A percentile compares a stretch with the other conserved stretches of the same genome.
phyloP scores from a whole-genome alignment of 1,140 invertebrate genomes.

The Eurytemora carolleeae region DNA sequence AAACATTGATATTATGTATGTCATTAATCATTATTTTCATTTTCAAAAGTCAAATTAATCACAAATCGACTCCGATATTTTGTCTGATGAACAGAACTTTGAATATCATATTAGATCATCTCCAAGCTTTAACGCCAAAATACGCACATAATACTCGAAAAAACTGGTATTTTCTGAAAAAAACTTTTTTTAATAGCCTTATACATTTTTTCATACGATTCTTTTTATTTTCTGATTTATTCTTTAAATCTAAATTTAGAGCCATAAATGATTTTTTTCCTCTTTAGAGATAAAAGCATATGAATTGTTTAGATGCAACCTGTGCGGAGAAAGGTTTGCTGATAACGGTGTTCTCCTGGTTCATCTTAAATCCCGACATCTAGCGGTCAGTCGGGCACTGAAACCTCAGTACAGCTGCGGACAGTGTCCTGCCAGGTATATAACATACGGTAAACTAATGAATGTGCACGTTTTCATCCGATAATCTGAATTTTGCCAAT shows the following conservation, averaged over 20 bases:
- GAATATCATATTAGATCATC: background rate
- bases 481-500: no score
- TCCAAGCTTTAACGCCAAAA: background rate
- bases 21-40: background rate
- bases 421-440: background rate
- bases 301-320: background rate
- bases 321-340: background rate
- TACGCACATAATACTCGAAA: background rate
- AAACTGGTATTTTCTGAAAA: background rate
- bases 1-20: background rate
- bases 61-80: no score
- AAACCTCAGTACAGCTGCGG: background rate
- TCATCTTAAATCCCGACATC: background rate
- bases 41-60: background rate
- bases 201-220: background rate
- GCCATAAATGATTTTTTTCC: no score
- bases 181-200: background rate
- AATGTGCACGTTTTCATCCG: no score
- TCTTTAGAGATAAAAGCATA: background rate
- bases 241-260: no score
- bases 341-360: background rate
- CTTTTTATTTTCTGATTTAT: no score
- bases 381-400: background rate
- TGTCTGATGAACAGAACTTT: no score
- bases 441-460: no score